These are phyloP conservation scores for Rhea pennata DNA, from an alignment of 2,113 vertebrate genomes.

Conservation along the genomic window DNA sequence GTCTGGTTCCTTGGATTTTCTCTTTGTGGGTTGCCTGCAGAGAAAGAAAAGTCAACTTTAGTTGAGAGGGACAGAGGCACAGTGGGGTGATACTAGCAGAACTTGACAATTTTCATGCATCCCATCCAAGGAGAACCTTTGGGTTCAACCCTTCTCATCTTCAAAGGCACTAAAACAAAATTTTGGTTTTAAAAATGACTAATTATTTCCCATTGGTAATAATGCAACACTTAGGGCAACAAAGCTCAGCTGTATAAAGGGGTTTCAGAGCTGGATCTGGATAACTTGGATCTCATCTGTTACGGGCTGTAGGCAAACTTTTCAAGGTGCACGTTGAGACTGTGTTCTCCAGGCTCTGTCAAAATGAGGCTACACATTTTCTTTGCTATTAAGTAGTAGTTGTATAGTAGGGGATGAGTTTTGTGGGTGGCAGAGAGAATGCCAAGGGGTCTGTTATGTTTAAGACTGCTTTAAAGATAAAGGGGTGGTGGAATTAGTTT, in stretches of 20 bases:
- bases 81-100: neutral
- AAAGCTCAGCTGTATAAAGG: neutral
- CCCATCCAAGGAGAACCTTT: neutral
- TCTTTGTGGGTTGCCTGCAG: neutral
- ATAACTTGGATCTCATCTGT: neutral
- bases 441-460: neutral
- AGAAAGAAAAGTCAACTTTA: neutral
- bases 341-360: neutral
- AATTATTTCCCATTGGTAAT: neutral
- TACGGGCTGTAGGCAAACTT: neutral
- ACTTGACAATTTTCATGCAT: neutral
- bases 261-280: neutral
- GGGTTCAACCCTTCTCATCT: neutral
- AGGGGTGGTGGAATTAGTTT: neutral
- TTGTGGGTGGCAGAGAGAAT: neutral
- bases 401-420: neutral
- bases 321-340: neutral
- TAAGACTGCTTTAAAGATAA: neutral
- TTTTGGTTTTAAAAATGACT: neutral
- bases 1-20: neutral
- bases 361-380: neutral
- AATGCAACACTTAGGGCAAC: neutral
- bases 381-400: neutral
- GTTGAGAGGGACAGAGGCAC: neutral
- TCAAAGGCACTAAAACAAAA: neutral